Conservation (phyloP, 1,140 invertebrate species). For the Tetraneura akinire region DNA sequence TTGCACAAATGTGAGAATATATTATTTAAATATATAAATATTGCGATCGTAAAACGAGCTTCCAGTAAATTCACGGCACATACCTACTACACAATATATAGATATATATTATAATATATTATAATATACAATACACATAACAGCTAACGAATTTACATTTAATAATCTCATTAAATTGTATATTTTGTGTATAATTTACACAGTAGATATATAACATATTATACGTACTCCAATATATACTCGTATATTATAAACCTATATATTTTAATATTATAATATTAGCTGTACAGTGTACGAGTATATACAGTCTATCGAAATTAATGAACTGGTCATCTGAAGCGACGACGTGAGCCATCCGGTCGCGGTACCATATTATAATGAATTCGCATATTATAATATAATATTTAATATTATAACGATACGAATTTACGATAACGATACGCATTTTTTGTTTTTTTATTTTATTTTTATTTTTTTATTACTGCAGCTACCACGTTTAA, state of each 20-base stretch:
- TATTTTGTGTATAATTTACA: neutral
- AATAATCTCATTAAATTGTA: constrained; percentile 7
- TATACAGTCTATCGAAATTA: neutral
- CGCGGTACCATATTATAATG: neutral
- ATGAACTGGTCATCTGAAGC: neutral
- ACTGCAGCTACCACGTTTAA: too few relatives aligned
- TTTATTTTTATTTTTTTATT: too few relatives aligned
- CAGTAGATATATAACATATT: too few relatives aligned
- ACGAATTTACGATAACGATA: neutral
- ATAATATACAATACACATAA: too few relatives aligned
- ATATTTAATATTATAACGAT: constrained; percentile 13
- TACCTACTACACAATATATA: too few relatives aligned
- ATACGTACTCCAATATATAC: too few relatives aligned
- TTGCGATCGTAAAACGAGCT: neutral
- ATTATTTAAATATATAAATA: constrained; percentile 2
- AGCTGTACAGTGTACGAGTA: too few relatives aligned
- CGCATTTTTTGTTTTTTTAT: too few relatives aligned
- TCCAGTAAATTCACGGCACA: too few relatives aligned
- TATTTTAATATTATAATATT: too few relatives aligned
- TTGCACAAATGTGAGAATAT: neutral
- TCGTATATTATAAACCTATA: too few relatives aligned
- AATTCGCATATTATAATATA: neutral
- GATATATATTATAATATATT: too few relatives aligned
- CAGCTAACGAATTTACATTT: neutral
- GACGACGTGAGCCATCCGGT: neutral